A percentile compares a stretch with the other conserved stretches of the same genome.
Evolutionary conservation across 2,888 invertebrate genomes (phyloP).

Genomic region (Baccha elongata): DNA sequence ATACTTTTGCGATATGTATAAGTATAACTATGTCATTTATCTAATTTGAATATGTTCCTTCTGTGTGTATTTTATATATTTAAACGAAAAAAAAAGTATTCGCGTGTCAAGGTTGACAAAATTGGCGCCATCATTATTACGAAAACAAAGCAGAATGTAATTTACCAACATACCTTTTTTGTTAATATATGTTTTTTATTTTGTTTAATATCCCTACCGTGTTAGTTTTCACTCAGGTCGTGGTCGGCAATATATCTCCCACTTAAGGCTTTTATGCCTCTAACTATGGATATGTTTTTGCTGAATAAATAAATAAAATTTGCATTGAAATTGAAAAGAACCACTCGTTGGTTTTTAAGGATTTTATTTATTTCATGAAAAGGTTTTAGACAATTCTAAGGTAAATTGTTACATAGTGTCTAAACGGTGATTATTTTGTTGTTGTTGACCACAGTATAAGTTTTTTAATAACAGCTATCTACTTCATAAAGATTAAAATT

Average conservation of each 20-base stretch:
- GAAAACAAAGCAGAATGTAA: constrained; percentile 10
- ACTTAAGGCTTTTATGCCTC: not conserved
- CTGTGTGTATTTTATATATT: no score
- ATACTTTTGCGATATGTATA: no score
- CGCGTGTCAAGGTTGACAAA: constrained; percentile 62
- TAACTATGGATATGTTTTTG: constrained; percentile 4
- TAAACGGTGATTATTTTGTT: no score
- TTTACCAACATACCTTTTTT: not conserved
- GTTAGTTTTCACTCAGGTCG: constrained; percentile 13
- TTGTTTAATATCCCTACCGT: constrained; percentile 10
- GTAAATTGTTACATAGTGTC: no score
- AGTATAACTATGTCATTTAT: no score
- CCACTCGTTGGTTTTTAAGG: not conserved
- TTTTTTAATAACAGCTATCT: no score
- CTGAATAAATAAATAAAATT: constrained; percentile 65
- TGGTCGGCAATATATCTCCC: constrained; percentile 1
- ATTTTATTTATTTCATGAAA: constrained; percentile 3
- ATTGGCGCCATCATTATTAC: constrained; percentile 47
- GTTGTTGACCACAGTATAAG: no score
- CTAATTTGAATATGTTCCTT: no score
- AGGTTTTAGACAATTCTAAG: no score
- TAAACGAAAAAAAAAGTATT: no score
- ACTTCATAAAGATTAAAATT: no score
- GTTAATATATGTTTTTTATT: constrained; percentile 5
- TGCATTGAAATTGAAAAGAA: constrained; percentile 20